Evolutionary conservation across 2,797 vertebrate genomes (phyloP), one percentile per base, ranked within the genome.

Genomic region (Pantherophis alleghaniensis): DNA sequence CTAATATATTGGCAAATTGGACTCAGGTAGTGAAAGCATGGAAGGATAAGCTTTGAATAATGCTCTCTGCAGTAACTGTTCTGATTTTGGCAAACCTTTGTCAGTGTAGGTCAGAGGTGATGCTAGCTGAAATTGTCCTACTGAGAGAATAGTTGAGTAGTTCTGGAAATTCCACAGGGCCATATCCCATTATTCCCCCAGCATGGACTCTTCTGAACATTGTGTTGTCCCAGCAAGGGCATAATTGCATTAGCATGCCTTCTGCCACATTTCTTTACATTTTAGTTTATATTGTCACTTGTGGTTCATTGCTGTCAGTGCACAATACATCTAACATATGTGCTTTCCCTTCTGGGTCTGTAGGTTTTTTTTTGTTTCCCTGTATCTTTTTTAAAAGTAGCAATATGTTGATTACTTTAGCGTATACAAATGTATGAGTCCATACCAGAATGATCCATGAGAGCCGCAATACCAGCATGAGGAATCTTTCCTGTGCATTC

Each of bases 1-100:
- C 89, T 92, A 91, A 93, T 95, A 92, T 95, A 91, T 88, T 5
- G 90, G 94, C 89, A 95, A 87, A 90, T 87, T 56, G 86, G 47
- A 55, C 2, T 57, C 13, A 87, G 87, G 87, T 90, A 88, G 96
- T 42, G 90, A 95, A 94, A 91, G 89, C 28, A 59, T 92, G 66
- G 20, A 95, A 94, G 93, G 93, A 59, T 18, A 56, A 59, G 57
- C 57, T 59, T 59, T 59, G 57, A 59, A 59, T 59, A 59, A 59
- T 59, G 57, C 51, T 53, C 56, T 88, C 91, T 59, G n/a, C 13
- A 92, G 55, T 92, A 94, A 92, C 89, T 92, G 94, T 91, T 91
- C 91, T 94, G 3, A 9, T 59, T 92, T 79, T 95, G 92, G 28
- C n/a, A 95, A 92, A 91, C 37, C 56, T 94, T 95, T 90, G 92